Base-by-base conservation (phyloP, 2,888 invertebrate species). In the Amiota minor region DNA sequence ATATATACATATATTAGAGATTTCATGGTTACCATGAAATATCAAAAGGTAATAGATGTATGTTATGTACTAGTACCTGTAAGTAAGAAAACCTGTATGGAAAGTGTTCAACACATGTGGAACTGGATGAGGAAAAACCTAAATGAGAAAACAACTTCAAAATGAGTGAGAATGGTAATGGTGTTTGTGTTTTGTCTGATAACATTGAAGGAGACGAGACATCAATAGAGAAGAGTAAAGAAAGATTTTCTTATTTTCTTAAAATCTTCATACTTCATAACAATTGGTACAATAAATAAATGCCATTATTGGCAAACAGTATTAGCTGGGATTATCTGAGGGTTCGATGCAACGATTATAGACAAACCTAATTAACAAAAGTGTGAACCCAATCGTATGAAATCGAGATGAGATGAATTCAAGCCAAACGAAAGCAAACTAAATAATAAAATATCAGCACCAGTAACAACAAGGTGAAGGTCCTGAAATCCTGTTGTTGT, bases 281-380 rank as follows among this genome's bases (percentile, higher is more conserved):
- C n/a, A 61, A n/a, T 49, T 50, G 47, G 20, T 45, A 61, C 35
- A 69, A 72, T 61, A 14, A 55, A 70, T 50, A 73, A 61, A 61
- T 46, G n/a, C 47, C 35, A 23, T 59, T 47, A 61, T 86, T 86
- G 80, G 80, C 85, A 87, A 88, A 88, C 87, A 87, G 88, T 70
- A 88, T 88, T 88, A 88, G 82, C 83, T 80, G 79, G 81, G 88
- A 87, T 88, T 81, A 88, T 77, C 87, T 84, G 86, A 82, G 84
- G 88, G 88, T 87, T 86, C 83, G 84, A 83, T 85, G 81, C 81
- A 81, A 81, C 85, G 83, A 86, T 88, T 87, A 87, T 83, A 83
- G 85, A 78, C 81, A 88, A 87, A 88, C 88, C 87, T 88, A 88
- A 88, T 88, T 88, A 88, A 35, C 87, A 84, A 78, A 75, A 76